Base-by-base conservation (phyloP, 2,888 invertebrate species). In the Leucophora obtusa region DNA sequence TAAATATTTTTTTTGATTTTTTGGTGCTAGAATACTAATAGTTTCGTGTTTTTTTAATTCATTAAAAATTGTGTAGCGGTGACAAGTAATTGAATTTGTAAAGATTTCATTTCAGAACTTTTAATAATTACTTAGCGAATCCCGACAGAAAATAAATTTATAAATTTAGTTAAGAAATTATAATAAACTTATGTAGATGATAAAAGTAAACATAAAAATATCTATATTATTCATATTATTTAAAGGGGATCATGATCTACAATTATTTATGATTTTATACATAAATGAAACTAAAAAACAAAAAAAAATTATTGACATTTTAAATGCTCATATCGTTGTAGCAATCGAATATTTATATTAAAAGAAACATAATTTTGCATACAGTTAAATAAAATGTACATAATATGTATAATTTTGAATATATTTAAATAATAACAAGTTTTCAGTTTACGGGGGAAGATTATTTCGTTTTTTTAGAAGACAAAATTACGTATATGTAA, bases 1-100 rank as follows among this genome's bases (percentile, higher is more conserved):
- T 74, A 85, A 84, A 86, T 84, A 81, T 56, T 58, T 83, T 71
- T 77, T 82, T 47, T n/a, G 0, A n/a, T 47, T 47, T 85, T 87
- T 87, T 87, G 87, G 87, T 88, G 86, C 86, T 88, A 88, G 86
- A 87, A 87, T 87, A 88, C 87, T 87, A 87, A 87, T 85, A 84
- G 87, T 86, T 87, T 86, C 84, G 47, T 50, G 35, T 28, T 56
- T 17, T 51, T 21, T 38, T 8, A 53, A 51, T 47, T 1, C 59
- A 1, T 68, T 78, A 71, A 75, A 68, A 59, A 59, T 74, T 51
- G 68, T 74, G 79, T 43, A 54, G 77, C 71, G 66, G 66, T 66
- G 71, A 72, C 15, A 54, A 43, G 38, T 54, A 24, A 66, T 63
- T 35, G 53, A 82, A 79, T 71, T 70, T 43, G 65, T 68, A 63